Conservation (phyloP, 2,888 invertebrate genomes). For the Smittia aterrima region DNA sequence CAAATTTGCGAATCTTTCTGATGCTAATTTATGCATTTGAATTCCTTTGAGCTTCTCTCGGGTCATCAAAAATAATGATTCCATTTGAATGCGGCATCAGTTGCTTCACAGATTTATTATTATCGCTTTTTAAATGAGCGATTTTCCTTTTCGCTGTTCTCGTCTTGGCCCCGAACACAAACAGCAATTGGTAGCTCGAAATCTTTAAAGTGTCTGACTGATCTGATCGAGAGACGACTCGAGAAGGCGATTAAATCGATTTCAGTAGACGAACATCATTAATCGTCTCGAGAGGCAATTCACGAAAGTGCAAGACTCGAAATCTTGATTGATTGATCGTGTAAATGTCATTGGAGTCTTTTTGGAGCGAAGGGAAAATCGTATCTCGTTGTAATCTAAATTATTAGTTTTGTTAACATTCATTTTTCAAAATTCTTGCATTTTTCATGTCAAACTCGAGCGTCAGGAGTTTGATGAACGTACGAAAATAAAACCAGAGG, state of each 20-base stretch:
- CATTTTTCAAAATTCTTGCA: constrained; percentile 36
- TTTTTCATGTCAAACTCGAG: constrained; percentile 13
- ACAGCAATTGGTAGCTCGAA: constrained; percentile 4
- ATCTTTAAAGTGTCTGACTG: neutral
- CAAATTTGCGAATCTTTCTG: constrained; percentile 18
- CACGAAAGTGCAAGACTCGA: neutral
- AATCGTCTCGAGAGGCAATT: constrained; percentile 24
- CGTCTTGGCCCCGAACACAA: too few relatives aligned
- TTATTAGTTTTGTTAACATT: constrained; percentile 41
- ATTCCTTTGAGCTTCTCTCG: neutral
- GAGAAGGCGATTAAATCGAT: constrained; percentile 21
- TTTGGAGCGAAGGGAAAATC: neutral
- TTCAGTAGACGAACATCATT: constrained; percentile 34
- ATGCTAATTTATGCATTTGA: constrained; percentile 7
- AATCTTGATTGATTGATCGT: constrained; percentile 41
- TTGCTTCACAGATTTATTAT: neutral
- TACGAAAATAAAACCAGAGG: neutral
- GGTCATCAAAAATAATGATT: constrained; percentile 6
- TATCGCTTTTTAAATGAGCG: constrained; percentile 3
- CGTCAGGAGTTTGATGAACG: neutral
- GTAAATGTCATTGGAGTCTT: constrained; percentile 32
- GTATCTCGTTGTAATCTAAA: constrained; percentile 31
- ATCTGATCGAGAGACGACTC: too few relatives aligned
- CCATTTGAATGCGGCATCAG: constrained; percentile 17
- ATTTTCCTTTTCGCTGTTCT: neutral